Conservation (phyloP, 2,797 vertebrate genomes). For the Chaetodon trifasciatus region DNA sequence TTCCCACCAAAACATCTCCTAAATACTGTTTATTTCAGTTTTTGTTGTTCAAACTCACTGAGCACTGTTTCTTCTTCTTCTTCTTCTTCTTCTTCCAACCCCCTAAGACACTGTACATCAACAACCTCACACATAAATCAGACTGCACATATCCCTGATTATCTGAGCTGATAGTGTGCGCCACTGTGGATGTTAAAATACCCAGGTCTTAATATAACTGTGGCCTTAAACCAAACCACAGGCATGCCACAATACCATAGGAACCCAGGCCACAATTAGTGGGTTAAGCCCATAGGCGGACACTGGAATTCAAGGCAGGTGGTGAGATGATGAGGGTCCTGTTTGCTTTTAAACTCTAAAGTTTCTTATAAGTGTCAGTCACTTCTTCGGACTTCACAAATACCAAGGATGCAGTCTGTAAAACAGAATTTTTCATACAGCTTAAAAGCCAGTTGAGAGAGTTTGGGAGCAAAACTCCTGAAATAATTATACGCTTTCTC, state of each 20-base stretch:
- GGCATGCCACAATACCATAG: conserved; percentile 66
- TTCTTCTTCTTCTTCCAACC: no score
- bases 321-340: conserved; percentile 53
- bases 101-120: background rate
- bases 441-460: conserved; percentile 16
- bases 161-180: conserved; percentile 44
- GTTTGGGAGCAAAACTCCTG: conserved; percentile 41
- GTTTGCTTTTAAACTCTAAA: conserved; percentile 45
- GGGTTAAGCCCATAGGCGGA: conserved; percentile 69
- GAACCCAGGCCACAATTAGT: conserved; percentile 72
- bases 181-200: conserved; percentile 56
- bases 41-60: conserved; percentile 1
- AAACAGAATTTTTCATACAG: conserved; percentile 10
- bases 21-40: conserved; percentile 47
- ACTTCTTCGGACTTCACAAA: conserved; percentile 1
- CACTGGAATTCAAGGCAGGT: conserved; percentile 67
- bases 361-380: conserved; percentile 18
- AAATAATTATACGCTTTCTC: conserved; percentile 53
- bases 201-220: conserved; percentile 72
- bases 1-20: conserved; percentile 34
- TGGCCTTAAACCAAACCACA: conserved; percentile 58
- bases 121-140: conserved; percentile 57
- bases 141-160: conserved; percentile 37
- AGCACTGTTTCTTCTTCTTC: no score
- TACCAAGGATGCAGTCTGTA: background rate